These are phyloP conservation scores for Dinocampus coccinellae DNA, from an alignment of 2,888 invertebrate genomes.

Conservation along the genomic window DNA sequence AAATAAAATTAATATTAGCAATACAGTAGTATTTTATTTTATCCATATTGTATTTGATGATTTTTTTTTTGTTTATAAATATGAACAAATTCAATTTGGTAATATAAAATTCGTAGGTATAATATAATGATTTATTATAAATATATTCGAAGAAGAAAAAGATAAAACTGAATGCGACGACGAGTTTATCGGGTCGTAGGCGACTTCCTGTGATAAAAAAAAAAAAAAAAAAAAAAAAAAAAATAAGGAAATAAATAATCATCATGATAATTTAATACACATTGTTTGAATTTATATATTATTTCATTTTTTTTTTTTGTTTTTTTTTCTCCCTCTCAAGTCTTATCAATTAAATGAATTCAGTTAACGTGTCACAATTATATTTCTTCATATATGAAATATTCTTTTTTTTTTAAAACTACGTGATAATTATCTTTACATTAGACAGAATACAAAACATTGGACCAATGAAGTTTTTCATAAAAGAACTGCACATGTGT, in stretches of 20 bases:
- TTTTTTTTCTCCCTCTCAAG: neutral
- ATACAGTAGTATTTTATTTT: no score
- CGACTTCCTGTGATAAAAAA: slow-evolving; percentile 54
- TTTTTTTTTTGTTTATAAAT: no score
- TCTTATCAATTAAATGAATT: neutral
- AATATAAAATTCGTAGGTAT: no score
- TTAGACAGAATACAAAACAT: neutral
- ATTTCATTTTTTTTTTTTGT: neutral
- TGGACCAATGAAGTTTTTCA: neutral
- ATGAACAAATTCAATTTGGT: no score
- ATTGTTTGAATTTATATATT: neutral
- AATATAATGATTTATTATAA: no score
- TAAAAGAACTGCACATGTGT: slow-evolving; percentile 39
- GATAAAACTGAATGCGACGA: slow-evolving; percentile 10
- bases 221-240: no score
- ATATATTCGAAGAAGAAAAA: neutral
- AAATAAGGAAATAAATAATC: slow-evolving; percentile 56
- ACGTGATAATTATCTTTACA: no score
- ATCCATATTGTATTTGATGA: no score
- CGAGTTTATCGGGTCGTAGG: slow-evolving; percentile 54
- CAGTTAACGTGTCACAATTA: no score
- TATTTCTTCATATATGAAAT: no score
- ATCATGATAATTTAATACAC: slow-evolving; percentile 26
- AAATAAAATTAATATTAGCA: neutral
- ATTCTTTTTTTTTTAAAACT: no score